Percentiles rank a stretch among this genome's conserved stretches.
Evolutionary conservation across 2,113 vertebrate genomes (phyloP).

Genomic region (Deroptyus accipitrinus): DNA sequence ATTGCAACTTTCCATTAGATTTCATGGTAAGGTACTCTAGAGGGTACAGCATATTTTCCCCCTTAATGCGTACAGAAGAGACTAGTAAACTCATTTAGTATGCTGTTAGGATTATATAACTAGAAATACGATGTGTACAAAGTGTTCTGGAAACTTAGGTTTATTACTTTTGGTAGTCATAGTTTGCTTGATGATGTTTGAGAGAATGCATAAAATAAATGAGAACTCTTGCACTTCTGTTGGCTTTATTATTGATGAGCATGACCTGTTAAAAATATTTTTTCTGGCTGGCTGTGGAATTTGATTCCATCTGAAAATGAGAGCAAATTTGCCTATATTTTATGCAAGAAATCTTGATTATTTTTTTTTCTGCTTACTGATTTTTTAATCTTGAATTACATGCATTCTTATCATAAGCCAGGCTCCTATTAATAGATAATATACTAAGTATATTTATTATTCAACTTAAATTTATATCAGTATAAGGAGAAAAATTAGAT

Average conservation of each 20-base stretch:
- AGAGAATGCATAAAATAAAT: background rate
- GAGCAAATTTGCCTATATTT: background rate
- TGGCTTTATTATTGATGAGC: background rate
- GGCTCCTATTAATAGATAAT: background rate
- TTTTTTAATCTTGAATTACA: background rate
- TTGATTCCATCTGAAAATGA: background rate
- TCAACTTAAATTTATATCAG: background rate
- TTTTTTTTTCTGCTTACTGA: background rate
- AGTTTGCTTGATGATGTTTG: conserved; percentile 6
- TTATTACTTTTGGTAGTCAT: conserved; percentile 18
- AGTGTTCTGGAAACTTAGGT: conserved; percentile 11
- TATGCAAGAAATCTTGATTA: background rate
- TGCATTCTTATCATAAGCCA: background rate
- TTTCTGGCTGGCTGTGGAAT: background rate
- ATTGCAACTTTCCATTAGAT: background rate
- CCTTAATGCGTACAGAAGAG: background rate
- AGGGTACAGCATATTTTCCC: background rate
- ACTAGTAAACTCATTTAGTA: background rate
- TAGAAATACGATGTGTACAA: background rate
- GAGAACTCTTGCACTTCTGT: background rate
- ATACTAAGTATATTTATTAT: background rate
- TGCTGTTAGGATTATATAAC: background rate
- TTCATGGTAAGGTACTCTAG: background rate
- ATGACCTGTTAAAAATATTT: background rate
- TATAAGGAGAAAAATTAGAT: background rate